Evolutionary conservation across 2,113 vertebrate genomes (phyloP).

Genomic region (Columba janthina): DNA sequence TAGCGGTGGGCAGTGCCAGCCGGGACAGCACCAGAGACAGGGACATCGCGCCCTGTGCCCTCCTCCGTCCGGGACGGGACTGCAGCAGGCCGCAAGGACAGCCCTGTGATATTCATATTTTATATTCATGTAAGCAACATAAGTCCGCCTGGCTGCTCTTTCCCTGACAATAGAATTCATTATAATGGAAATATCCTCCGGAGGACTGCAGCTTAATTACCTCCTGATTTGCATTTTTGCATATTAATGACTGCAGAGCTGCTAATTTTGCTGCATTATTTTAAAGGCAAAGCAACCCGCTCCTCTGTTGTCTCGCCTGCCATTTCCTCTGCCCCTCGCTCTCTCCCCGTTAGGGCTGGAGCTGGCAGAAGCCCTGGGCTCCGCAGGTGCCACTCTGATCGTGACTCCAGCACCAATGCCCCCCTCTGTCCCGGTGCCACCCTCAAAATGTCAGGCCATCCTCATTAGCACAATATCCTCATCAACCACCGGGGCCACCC

Average conservation of each 20-base stretch:
- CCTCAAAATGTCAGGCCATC: background rate
- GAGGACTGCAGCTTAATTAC: constrained; percentile 74
- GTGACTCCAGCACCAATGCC: fast-evolving
- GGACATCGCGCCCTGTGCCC: background rate
- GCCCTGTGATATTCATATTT: constrained; percentile 26
- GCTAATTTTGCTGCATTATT: constrained; percentile 70
- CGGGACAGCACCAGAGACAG: background rate
- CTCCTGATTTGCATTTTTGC: constrained; percentile 81
- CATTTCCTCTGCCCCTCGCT: background rate
- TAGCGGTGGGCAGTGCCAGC: fast-evolving
- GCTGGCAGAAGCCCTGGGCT: background rate
- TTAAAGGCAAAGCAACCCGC: constrained; percentile 64
- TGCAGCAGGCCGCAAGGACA: constrained; percentile 32
- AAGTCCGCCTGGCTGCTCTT: constrained; percentile 56
- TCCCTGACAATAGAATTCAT: constrained; percentile 68
- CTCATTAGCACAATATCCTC: background rate
- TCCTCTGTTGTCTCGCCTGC: background rate
- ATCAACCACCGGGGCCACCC: fast-evolving
- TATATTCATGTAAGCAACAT: constrained; percentile 60
- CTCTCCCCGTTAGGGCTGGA: fast-evolving
- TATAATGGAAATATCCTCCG: constrained; percentile 69
- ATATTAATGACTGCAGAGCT: constrained; percentile 75
- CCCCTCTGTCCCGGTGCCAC: background rate
- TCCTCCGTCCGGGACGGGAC: background rate
- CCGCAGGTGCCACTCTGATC: fast-evolving